These are phyloP conservation scores for Oscheius sp. DNA, from an alignment of 1,140 invertebrate species.

Conservation along the genomic window DNA sequence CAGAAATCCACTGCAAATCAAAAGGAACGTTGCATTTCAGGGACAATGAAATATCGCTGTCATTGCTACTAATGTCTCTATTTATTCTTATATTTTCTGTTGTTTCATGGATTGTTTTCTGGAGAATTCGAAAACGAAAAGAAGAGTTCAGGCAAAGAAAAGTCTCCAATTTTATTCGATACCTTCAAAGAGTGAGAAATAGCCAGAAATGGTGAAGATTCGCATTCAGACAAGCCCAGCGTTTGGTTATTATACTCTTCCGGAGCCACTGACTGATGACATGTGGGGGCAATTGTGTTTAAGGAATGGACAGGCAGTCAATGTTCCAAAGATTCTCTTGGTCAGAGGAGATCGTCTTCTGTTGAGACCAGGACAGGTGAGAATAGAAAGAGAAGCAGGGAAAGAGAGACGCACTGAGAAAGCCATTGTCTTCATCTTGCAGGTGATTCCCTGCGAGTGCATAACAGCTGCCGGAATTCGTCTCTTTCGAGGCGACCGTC, in stretches of 20 bases:
- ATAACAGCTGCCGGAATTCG: neutral
- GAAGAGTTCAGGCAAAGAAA: neutral
- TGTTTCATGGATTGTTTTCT: neutral
- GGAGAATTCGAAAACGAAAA: neutral
- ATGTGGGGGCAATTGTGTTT: slow-evolving; percentile 12
- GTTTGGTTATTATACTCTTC: neutral
- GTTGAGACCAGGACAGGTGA: slow-evolving; percentile 25
- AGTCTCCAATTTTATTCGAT: neutral
- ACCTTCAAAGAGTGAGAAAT: slow-evolving; percentile 13
- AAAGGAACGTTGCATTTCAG: slow-evolving; percentile 1
- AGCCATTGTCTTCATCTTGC: neutral
- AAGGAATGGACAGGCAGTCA: slow-evolving; percentile 1
- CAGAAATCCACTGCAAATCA: neutral
- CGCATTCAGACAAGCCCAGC: neutral
- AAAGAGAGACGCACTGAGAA: neutral
- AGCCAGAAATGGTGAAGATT: neutral
- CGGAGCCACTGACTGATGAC: slow-evolving; percentile 20
- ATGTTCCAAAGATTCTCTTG: slow-evolving; percentile 23
- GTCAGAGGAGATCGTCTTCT: slow-evolving; percentile 20
- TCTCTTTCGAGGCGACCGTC: neutral
- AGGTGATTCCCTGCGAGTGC: slow-evolving; percentile 25
- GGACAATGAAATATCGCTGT: neutral
- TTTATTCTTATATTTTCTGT: neutral
- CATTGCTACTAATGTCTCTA: neutral
- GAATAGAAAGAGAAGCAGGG: neutral